phyloP scores from a whole-genome alignment of 2,888 invertebrate genomes.

The Galerucella calmariensis region DNA sequence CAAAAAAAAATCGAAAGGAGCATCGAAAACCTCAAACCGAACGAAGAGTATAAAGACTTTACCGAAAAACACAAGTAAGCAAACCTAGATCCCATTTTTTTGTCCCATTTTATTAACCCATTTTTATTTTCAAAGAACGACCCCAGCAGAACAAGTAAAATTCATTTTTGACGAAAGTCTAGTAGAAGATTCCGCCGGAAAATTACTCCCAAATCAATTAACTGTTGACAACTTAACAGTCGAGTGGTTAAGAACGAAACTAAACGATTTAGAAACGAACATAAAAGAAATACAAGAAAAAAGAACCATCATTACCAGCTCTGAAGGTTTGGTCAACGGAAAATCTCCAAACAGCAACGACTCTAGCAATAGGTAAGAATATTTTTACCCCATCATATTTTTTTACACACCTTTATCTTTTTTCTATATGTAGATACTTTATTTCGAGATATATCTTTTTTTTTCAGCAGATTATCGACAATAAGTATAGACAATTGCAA shows the following conservation, averaged over 20 bases:
- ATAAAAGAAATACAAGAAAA: constrained; percentile 83
- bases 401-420: no score
- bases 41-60: constrained; percentile 90
- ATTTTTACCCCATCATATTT: background rate
- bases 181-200: constrained; percentile 89
- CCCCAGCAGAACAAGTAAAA: constrained; percentile 79
- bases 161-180: constrained; percentile 90
- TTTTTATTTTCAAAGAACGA: constrained; percentile 72
- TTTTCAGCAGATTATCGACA: constrained; percentile 47
- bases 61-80: constrained; percentile 87
- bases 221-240: constrained; percentile 94
- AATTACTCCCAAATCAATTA: constrained; percentile 85
- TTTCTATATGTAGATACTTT: no score
- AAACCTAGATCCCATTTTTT: background rate
- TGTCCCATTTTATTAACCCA: constrained; percentile 23
- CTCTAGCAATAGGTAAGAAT: constrained; percentile 57
- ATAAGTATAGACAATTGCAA: constrained; percentile 57
- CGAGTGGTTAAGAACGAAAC: constrained; percentile 85
- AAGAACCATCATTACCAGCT: constrained; percentile 46
- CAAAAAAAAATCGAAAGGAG: constrained; percentile 81
- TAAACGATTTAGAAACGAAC: constrained; percentile 82
- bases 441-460: no score
- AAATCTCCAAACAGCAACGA: constrained; percentile 57
- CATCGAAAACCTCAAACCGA: constrained; percentile 82
- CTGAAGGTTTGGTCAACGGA: constrained; percentile 59